Base-by-base conservation (phyloP, 1,140 invertebrate genomes). In the Micrasema longulum region DNA sequence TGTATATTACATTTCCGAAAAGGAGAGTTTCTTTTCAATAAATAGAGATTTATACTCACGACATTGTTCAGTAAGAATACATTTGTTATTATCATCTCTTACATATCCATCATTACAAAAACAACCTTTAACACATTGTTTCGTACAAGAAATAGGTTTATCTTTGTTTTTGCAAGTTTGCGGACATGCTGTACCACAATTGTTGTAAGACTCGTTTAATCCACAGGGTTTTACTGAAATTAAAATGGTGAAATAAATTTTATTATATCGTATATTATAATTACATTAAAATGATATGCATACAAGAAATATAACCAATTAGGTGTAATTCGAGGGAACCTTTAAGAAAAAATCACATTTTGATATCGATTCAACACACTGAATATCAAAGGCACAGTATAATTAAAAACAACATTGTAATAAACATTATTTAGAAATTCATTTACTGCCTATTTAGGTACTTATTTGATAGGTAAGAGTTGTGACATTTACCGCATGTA, bases 181-280 rank as follows among this genome's bases (percentile, higher is more conserved):
- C 6, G 60, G 60, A 45, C 60, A 63, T 6, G 60, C 60, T 7
- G 60, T 43, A 9, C 60, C 60, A 18, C 60, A 63, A 12, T 6
- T 10, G 4, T 22, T 14, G 41, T 22, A 63, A n/a, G 12, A 12
- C 22, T 23, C 38, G 12, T 63, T 45, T 63, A n/a, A 2, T 10
- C 12, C 22, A 20, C 11, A 14, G 23, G 45, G 50, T 11, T 31
- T 52, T 14, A 31, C n/a, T n/a, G n/a, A 9, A 26, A 9, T 23
- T 31, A 31, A 3, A n/a, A 66, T 18, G 11, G 20, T 20, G 14
- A 14, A 0, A 11, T 48, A 0, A n/a, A 3, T 1, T 1, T 20
- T 9, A 5, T 3, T 48, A 18, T 1, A 45, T 45, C 16, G 2
- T 41, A 1, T 1, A 41, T 11, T 11, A 41, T 41, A n/a, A 45